These are phyloP conservation scores for Xylota segnis DNA, from an alignment of 2,888 invertebrate genomes.

Conservation along the genomic window DNA sequence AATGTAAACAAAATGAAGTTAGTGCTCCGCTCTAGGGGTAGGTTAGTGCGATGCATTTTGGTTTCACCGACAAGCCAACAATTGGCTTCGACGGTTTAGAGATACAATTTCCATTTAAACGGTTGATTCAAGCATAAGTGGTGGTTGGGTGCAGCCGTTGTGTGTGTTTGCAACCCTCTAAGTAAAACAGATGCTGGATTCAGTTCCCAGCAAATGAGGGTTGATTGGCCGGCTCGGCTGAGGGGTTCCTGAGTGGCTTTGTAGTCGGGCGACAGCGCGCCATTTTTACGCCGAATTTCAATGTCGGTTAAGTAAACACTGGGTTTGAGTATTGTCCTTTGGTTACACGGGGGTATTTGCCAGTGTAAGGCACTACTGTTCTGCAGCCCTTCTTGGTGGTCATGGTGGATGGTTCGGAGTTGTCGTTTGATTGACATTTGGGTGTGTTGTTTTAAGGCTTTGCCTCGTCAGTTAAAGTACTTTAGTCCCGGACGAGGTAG, in stretches of 20 bases:
- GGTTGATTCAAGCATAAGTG: slow-evolving; percentile 44
- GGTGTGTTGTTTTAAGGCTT: slow-evolving; percentile 70
- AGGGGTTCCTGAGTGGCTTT: slow-evolving; percentile 41
- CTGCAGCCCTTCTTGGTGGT: slow-evolving; percentile 29
- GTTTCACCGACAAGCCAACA: background rate
- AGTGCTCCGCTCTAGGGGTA: slow-evolving; percentile 54
- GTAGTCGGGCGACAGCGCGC: slow-evolving; percentile 45
- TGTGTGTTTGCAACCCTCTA: slow-evolving; percentile 40
- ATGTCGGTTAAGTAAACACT: slow-evolving; percentile 73
- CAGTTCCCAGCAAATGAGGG: slow-evolving; percentile 20
- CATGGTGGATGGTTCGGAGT: background rate
- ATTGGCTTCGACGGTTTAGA: background rate
- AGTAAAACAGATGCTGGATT: slow-evolving; percentile 39
- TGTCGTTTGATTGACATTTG: slow-evolving; percentile 68
- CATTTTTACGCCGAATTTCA: slow-evolving; percentile 71
- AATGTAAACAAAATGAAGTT: slow-evolving; percentile 68
- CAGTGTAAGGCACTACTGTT: slow-evolving; percentile 15
- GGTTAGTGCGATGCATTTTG: slow-evolving; percentile 53
- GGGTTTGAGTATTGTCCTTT: slow-evolving; percentile 25
- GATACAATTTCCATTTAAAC: slow-evolving; percentile 48
- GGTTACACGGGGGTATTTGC: slow-evolving; percentile 34
- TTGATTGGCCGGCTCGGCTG: slow-evolving; percentile 7
- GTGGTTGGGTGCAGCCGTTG: slow-evolving; percentile 27
- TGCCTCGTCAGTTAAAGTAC: slow-evolving; percentile 58
- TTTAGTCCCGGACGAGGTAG: background rate